Evolutionary conservation across 1,140 invertebrate species (phyloP).

Genomic region (Homalodisca vitripennis): DNA sequence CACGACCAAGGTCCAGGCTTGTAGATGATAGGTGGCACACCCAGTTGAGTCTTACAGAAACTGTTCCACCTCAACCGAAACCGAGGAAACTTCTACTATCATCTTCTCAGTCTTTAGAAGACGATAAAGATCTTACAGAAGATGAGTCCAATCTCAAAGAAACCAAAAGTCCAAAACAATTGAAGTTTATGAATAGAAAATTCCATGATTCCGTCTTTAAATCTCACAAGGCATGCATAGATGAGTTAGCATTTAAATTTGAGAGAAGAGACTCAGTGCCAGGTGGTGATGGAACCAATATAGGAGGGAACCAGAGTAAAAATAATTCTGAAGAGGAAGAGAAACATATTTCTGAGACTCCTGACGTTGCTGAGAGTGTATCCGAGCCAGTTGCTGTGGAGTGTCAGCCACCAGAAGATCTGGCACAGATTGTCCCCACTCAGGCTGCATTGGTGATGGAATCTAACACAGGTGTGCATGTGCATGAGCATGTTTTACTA

Average conservation of each 20-base stretch:
- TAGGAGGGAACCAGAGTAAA: too few relatives aligned
- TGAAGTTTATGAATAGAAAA: not conserved
- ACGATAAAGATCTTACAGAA: not conserved
- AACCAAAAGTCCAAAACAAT: not conserved
- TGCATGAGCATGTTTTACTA: slow-evolving; percentile 8
- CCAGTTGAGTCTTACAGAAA: slow-evolving; percentile 7
- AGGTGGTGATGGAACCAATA: too few relatives aligned
- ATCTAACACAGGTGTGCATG: slow-evolving; percentile 21
- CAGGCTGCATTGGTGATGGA: slow-evolving; percentile 5
- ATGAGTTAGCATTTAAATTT: slow-evolving; percentile 13
- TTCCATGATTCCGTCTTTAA: not conserved
- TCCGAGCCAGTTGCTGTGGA: too few relatives aligned
- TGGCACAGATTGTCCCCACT: too few relatives aligned
- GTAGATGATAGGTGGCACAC: not conserved
- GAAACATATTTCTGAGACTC: too few relatives aligned
- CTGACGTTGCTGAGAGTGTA: too few relatives aligned
- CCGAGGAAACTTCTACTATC: not conserved
- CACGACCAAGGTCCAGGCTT: slow-evolving; percentile 11
- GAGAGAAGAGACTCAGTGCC: not conserved
- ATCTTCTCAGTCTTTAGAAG: not conserved
- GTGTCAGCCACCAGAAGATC: too few relatives aligned
- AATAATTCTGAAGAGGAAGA: too few relatives aligned
- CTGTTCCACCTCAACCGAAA: slow-evolving; percentile 27
- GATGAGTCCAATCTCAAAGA: not conserved
- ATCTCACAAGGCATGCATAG: slow-evolving; percentile 8